Evolutionary conservation across 2,113 vertebrate species (phyloP).

Genomic region (Axis porcinus): DNA sequence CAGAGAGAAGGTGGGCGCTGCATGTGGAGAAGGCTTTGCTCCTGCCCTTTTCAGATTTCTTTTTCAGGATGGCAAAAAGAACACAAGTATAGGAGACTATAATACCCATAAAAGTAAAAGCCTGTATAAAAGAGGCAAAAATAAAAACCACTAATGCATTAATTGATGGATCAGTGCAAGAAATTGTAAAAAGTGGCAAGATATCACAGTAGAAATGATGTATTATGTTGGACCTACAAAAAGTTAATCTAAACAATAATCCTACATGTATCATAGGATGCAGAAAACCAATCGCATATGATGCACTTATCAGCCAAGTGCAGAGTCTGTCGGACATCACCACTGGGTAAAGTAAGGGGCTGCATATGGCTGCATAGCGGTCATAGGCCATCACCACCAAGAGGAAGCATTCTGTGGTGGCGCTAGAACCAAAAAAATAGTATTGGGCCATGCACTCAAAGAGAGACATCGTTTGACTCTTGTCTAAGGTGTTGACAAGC

Average conservation of each 20-base stretch:
- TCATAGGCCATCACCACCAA: constrained; percentile 64
- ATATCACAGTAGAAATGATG: too few relatives aligned
- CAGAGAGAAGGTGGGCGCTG: constrained; percentile 50
- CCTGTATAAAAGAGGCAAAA: constrained; percentile 27
- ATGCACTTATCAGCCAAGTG: neutral
- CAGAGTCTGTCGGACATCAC: constrained; percentile 54
- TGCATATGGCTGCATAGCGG: constrained; percentile 53
- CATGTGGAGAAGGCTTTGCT: constrained; percentile 53
- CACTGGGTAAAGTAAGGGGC: constrained; percentile 46
- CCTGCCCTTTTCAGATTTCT: neutral
- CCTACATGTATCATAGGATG: neutral
- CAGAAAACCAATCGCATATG: constrained; percentile 38
- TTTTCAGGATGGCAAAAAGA: constrained; percentile 49
- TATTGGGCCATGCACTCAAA: constrained; percentile 41
- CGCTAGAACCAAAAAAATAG: constrained; percentile 46
- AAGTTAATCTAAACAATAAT: too few relatives aligned
- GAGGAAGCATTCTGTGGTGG: constrained; percentile 59
- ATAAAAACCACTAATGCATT: constrained; percentile 36
- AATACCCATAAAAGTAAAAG: constrained; percentile 33
- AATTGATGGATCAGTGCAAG: constrained; percentile 45
- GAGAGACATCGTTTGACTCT: neutral
- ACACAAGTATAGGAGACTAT: constrained; percentile 43
- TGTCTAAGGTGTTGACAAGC: neutral
- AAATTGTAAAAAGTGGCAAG: too few relatives aligned
- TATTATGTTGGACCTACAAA: too few relatives aligned